Conservation (phyloP, 2,113 vertebrate species). For the Physeter macrocephalus region DNA sequence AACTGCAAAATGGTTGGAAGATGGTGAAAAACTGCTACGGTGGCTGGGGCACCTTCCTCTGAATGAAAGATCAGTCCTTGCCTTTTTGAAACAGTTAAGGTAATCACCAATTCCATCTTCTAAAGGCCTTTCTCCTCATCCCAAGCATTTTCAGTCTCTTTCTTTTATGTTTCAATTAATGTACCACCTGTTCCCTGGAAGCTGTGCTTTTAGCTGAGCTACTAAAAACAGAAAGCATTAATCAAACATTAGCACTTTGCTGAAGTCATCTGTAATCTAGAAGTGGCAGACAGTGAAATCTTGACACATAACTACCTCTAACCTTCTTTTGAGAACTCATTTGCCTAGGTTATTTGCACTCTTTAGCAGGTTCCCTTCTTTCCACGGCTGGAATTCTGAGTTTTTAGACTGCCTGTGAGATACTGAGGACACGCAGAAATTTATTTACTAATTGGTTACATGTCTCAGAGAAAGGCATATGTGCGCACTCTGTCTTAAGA, state of each 20-base stretch:
- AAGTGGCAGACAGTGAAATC: slow-evolving; percentile 70
- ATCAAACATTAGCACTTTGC: slow-evolving; percentile 70
- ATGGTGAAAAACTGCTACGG: not conserved
- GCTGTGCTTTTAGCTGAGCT: slow-evolving; percentile 72
- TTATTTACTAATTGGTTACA: not conserved
- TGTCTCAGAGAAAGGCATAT: not conserved
- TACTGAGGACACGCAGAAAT: not conserved
- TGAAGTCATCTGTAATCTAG: slow-evolving; percentile 56
- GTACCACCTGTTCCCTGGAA: slow-evolving; percentile 65
- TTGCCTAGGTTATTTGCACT: slow-evolving; percentile 29
- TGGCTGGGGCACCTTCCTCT: not conserved
- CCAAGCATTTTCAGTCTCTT: slow-evolving; percentile 44
- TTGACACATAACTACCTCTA: slow-evolving; percentile 47
- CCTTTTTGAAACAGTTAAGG: slow-evolving; percentile 56
- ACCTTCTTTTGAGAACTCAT: not conserved
- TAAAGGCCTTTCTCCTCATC: slow-evolving; percentile 45
- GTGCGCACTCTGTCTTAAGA: not conserved
- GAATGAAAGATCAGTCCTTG: not conserved
- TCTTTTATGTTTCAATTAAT: slow-evolving; percentile 66
- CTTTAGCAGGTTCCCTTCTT: not conserved
- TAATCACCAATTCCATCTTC: slow-evolving; percentile 23
- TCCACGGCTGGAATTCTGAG: not conserved
- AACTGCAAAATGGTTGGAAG: not conserved
- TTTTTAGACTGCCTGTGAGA: not conserved
- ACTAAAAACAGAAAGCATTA: slow-evolving; percentile 69